A percentile compares a stretch with the other conserved stretches of the same genome.
These are phyloP conservation scores for Nibea albiflora DNA, from an alignment of 2,113 vertebrate genomes.

Conservation along the genomic window DNA sequence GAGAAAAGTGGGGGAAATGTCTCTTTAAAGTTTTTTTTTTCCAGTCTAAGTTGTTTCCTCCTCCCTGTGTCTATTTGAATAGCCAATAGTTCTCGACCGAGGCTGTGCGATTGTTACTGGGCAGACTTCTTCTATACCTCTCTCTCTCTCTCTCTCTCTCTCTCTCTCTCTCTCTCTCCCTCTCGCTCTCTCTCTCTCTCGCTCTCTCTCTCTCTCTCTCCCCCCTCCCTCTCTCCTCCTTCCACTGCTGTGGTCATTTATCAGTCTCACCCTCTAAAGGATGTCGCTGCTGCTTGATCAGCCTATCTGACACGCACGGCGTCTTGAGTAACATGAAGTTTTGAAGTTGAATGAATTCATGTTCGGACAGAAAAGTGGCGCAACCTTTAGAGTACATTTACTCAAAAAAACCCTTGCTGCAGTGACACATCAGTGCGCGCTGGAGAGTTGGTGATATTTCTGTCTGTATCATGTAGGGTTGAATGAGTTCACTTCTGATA, in stretches of 20 bases:
- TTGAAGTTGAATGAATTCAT: background rate
- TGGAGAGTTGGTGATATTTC: background rate
- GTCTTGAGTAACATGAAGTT: background rate
- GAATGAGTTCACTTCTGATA: background rate
- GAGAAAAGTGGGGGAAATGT: conserved; percentile 80
- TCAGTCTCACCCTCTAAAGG: conserved; percentile 35
- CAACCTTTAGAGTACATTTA: background rate
- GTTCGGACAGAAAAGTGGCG: background rate
- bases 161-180: conserved; percentile 17
- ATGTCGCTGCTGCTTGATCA: conserved; percentile 26
- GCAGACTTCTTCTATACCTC: conserved; percentile 87
- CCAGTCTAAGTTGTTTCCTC: conserved; percentile 83
- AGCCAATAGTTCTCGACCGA: conserved; percentile 93
- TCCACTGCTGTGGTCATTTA: conserved; percentile 43
- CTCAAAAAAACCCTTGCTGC: background rate
- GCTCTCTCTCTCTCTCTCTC: conserved; percentile 15
- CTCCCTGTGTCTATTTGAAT: conserved; percentile 89
- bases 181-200: conserved; percentile 29
- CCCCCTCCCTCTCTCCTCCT: conserved; percentile 30
- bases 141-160: conserved; percentile 26
- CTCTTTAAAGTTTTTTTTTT: conserved; percentile 84
- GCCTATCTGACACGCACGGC: background rate
- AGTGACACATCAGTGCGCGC: background rate
- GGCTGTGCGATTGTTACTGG: conserved; percentile 94
- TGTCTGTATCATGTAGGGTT: background rate